These are phyloP conservation scores for Apis mellifera DNA, from an alignment of 1,140 invertebrate species.

Conservation along the genomic window Amel_HAv3.1 CM009935.2:8817001-8817500, in stretches of 20 bases:
- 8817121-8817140: too few species aligned
- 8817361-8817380: slow-evolving; percentile 14
- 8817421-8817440: background rate
- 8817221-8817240: too few species aligned
- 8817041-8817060: too few species aligned
- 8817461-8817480: background rate
- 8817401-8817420: slow-evolving; percentile 10
- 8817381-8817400: background rate
- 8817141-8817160: too few species aligned
- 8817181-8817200: too few species aligned
- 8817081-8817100: too few species aligned
- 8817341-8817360: slow-evolving; percentile 17
- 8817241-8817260: background rate
- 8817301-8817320: background rate
- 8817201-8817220: too few species aligned
- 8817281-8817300: background rate
- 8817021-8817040: too few species aligned
- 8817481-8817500: slow-evolving; percentile 17
- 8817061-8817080: too few species aligned
- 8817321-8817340: background rate
- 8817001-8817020: too few species aligned
- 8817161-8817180: too few species aligned
- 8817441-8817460: slow-evolving; percentile 3
- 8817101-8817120: too few species aligned
- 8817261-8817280: background rate